Base-by-base conservation (phyloP, 2,797 vertebrate species). In the Hippopotamyrus pictus region DNA sequence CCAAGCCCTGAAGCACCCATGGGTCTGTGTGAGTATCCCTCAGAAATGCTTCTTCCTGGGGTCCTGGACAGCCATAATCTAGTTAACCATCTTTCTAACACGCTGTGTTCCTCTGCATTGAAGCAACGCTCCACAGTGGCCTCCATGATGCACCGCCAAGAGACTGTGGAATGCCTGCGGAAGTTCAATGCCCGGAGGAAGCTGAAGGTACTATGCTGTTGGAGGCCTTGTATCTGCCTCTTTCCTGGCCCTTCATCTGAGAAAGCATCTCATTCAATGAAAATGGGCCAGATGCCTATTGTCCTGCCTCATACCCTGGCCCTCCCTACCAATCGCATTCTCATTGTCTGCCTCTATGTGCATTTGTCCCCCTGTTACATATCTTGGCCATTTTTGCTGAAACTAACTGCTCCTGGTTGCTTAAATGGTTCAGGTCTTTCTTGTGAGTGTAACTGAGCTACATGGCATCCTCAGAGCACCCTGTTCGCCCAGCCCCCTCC, bases 61-160 rank as follows among this genome's bases (percentile, higher is more conserved):
- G 12, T 86, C 12, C 83, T 86, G 83, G 50, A 54, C n/a, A 84
- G 44, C 7, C 14, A 22, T 84, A 73, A 73, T 37, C 65, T 17
- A 73, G 65, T 17, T 33, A 69, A 33, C 33, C 4, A 17, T 50
- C 46, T 5, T 51, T 84, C 46, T 84, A 84, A 48, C n/a, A 50
- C 1, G 5, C 29, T 87, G 22, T 41, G 8, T 12, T 3, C 2
- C n/a, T 69, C 62, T 22, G 22, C 83, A 91, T 91, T 92, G 89
- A 48, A 99, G 99, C 99, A 99, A 99, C 98, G 99, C 92, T 99
- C 98, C 89, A 99, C 98, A 3, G 99, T 99, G 2, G 98, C 99
- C 90, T 99, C 99, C 11, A 99, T 99, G 98, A 99, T 99, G 98
- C 99, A 99, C 93, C 97, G 99, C 88, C 99, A 99, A 93, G 99